A percentile compares a stretch with the other conserved stretches of the same genome.
These are phyloP conservation scores for Hirudo medicinalis DNA, from an alignment of 1,140 invertebrate species.

Conservation along the genomic window DNA sequence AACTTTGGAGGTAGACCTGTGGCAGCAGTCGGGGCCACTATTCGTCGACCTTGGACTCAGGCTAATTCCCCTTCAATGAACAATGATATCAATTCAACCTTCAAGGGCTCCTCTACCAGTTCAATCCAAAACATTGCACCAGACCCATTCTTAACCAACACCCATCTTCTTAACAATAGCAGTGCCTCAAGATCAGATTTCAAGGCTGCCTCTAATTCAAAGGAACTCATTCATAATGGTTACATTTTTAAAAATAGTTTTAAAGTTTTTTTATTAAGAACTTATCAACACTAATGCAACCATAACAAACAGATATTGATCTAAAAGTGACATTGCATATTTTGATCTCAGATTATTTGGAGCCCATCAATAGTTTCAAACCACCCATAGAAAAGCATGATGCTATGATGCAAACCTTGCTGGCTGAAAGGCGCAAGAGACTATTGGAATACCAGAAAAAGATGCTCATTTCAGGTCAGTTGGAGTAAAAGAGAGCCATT, in stretches of 20 bases:
- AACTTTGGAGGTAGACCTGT: neutral
- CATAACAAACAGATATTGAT: neutral
- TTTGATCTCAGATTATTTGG: neutral
- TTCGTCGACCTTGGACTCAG: constrained; percentile 12
- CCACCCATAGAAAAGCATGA: neutral
- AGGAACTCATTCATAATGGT: constrained; percentile 1
- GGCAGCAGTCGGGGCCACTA: constrained; percentile 14
- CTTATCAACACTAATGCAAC: constrained; percentile 4
- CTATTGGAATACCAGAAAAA: constrained; percentile 31
- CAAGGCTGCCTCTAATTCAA: constrained; percentile 1
- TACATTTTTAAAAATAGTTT: neutral
- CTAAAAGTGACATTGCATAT: neutral
- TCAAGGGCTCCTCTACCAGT: neutral
- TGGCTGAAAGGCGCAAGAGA: constrained; percentile 31
- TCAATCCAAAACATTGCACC: neutral
- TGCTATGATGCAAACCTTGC: constrained; percentile 38
- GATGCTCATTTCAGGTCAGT: constrained; percentile 28
- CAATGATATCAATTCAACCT: neutral
- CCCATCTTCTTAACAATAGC: too few species aligned
- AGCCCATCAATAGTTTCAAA: neutral
- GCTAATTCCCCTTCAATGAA: neutral
- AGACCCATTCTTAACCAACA: neutral
- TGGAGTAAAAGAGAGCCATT: too few species aligned
- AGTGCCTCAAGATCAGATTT: neutral
- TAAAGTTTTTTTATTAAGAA: neutral